Evolutionary conservation across 1,140 invertebrate species (phyloP).

Genomic region (Lepeophtheirus salmonis): DNA sequence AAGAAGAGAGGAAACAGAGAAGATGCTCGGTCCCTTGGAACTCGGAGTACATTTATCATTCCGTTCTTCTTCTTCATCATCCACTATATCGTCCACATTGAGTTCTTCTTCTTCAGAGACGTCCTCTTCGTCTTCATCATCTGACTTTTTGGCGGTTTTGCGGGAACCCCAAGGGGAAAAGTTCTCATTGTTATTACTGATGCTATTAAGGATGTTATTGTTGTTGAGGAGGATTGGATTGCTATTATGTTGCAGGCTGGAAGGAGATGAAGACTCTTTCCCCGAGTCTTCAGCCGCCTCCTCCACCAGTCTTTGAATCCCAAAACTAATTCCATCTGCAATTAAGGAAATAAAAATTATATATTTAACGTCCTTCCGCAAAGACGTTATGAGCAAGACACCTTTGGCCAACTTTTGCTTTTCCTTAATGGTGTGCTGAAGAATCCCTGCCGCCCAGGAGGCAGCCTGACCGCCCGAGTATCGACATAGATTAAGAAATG

Average conservation of each 20-base stretch:
- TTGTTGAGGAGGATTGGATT: not conserved
- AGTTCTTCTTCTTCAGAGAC: not conserved
- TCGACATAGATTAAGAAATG: not conserved
- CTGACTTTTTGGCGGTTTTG: not conserved
- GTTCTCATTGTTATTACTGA: not conserved
- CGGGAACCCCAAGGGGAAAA: not conserved
- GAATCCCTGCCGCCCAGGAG: not conserved
- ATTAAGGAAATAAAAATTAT: not conserved
- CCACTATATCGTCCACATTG: not conserved
- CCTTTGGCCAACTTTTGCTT: not conserved
- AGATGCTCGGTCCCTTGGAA: slow-evolving; percentile 28
- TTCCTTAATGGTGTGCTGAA: not conserved
- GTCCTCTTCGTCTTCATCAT: slow-evolving; percentile 8
- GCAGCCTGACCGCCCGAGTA: not conserved
- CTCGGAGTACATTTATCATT: slow-evolving; percentile 25
- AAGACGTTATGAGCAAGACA: too few relatives aligned
- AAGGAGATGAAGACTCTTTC: not conserved
- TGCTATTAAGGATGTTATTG: not conserved
- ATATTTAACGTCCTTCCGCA: not conserved
- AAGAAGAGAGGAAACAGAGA: slow-evolving; percentile 27
- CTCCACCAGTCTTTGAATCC: slow-evolving; percentile 4
- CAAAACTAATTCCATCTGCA: slow-evolving; percentile 6
- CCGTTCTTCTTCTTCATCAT: not conserved
- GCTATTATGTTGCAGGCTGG: not conserved
- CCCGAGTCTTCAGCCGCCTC: not conserved